Evolutionary conservation across 2,113 vertebrate genomes (phyloP).

Genomic region (Trematomus loennbergii): DNA sequence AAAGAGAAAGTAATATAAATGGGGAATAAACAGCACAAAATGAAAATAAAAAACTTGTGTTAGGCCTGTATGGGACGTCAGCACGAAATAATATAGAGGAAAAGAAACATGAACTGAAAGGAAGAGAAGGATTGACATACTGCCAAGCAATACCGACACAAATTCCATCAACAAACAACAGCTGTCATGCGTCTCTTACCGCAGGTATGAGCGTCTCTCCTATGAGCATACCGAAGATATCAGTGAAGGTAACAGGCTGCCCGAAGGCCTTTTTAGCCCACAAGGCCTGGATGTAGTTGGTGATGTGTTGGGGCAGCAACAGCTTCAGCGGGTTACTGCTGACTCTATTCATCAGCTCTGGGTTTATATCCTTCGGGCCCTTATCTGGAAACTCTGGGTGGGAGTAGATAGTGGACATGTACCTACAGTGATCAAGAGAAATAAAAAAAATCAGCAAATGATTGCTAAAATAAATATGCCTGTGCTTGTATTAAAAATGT

Average conservation of each 20-base stretch:
- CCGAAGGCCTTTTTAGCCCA: conserved; percentile 96
- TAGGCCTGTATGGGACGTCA: neutral
- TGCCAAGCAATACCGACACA: neutral
- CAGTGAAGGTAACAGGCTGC: conserved; percentile 98
- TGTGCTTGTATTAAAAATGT: neutral
- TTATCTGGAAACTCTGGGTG: conserved; percentile 93
- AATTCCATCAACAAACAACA: neutral
- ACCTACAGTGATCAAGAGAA: conserved; percentile 82
- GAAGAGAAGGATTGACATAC: neutral
- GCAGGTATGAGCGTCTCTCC: conserved; percentile 95
- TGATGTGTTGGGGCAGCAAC: conserved; percentile 93
- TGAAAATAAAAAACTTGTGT: neutral
- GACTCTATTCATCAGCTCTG: conserved; percentile 92
- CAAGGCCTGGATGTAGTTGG: conserved; percentile 93
- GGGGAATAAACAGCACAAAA: neutral
- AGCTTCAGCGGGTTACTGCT: conserved; percentile 94
- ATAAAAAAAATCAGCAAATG: neutral
- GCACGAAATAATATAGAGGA: neutral
- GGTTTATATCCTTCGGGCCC: conserved; percentile 93
- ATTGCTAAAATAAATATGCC: neutral
- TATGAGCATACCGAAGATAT: conserved; percentile 98
- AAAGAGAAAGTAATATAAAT: neutral
- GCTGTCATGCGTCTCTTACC: conserved; percentile 81
- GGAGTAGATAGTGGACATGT: conserved; percentile 95
- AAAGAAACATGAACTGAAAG: neutral